Base-by-base conservation (phyloP, 2,113 vertebrate species). In the Larimichthys crocea region DNA sequence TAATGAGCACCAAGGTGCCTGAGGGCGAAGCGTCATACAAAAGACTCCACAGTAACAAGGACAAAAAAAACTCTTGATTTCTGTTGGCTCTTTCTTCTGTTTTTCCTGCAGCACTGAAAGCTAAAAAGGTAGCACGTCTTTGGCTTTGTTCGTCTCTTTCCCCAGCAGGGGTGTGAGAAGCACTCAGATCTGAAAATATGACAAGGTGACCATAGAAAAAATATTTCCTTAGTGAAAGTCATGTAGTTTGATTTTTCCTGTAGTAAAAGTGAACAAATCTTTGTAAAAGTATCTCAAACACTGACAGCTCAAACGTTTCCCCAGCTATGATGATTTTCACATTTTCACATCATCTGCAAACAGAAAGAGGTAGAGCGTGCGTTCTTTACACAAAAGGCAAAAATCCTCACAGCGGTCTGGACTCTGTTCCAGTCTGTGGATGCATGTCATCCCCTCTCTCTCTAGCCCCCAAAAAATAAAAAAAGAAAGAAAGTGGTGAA, bases 1-100 rank as follows among this genome's bases (percentile, higher is more conserved):
- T 89, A 86, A 90, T 73, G 73, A 78, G 85, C 46, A 15, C 26
- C 4, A 24, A 48, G 26, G 74, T 10, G 52, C 85, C 85, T 20
- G 40, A 66, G 64, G 76, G 77, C 62, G 76, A 40, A 62, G 24
- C 48, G 68, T 66, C 56, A 1, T 1, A 77, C 57, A 56, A 81
- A 79, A 83, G 26, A 48, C 29, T 64, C 55, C 42, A 24, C 31
- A 12, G 15, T 61, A 65, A 72, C 42, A 4, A 59, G 61, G 20
- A 59, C 44, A 59, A 22, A 50, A 22, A 50, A 68, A 61, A 60
- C 3, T 35, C 63, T 48, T n/a, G 11, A 63, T 60, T 63, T 46
- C 31, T 65, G 10, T 31, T 4, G 10, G 31, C 48, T 6, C 10
- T 26, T n/a, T 4, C 29, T 40, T 8, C 35, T 35, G 35, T 7